phyloP scores from a whole-genome alignment of 2,797 vertebrate genomes.

The Knipowitschia caucasica region DNA sequence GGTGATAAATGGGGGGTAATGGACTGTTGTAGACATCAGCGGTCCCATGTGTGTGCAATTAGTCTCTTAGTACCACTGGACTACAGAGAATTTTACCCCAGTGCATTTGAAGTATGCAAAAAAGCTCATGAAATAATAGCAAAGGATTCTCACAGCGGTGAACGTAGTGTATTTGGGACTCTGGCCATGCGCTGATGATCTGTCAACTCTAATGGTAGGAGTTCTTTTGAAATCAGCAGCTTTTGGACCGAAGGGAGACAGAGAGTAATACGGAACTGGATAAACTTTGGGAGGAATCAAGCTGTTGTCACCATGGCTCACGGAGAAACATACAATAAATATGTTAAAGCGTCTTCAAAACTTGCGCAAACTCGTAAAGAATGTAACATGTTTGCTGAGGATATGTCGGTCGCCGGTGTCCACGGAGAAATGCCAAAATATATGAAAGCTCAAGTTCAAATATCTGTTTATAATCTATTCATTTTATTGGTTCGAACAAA shows the following conservation, averaged over 20 bases:
- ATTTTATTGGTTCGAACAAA: too few species aligned
- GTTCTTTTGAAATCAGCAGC: neutral
- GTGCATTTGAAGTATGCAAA: slow-evolving; percentile 33
- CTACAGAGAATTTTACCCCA: slow-evolving; percentile 40
- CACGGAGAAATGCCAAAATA: too few species aligned
- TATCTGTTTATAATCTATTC: too few species aligned
- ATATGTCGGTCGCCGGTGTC: too few species aligned
- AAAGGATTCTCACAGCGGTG: slow-evolving; percentile 24
- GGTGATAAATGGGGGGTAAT: slow-evolving; percentile 54
- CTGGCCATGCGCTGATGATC: neutral
- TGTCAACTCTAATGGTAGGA: neutral
- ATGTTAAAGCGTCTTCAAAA: too few species aligned
- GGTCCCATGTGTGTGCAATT: slow-evolving; percentile 52
- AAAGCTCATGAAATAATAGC: slow-evolving; percentile 16
- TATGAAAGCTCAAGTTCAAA: too few species aligned
- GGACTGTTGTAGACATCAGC: slow-evolving; percentile 46
- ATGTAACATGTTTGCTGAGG: too few species aligned
- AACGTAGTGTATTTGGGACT: neutral
- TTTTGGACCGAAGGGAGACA: neutral
- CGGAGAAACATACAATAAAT: neutral
- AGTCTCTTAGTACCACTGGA: slow-evolving; percentile 44
- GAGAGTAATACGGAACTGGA: neutral
- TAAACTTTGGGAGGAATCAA: neutral
- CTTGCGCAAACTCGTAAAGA: too few species aligned
- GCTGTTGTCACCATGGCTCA: neutral